Evolutionary conservation across 2,888 invertebrate species (phyloP), one percentile per base, ranked within the genome.

Genomic region (Embidobia sp.): DNA sequence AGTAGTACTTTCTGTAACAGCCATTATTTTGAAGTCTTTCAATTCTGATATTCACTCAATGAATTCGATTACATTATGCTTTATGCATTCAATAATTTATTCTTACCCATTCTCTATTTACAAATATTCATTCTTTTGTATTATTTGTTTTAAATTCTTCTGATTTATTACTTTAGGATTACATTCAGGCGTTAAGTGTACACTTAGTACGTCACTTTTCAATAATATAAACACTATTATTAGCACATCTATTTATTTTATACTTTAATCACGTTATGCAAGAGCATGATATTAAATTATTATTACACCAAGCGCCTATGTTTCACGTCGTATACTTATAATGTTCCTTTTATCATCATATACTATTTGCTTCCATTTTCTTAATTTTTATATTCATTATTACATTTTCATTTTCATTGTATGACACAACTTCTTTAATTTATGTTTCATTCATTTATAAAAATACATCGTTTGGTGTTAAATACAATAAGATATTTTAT

Each of bases 101-200:
- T 26, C 1, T 57, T 19, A 7, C 44, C 29, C 27, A n/a, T n/a
- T 55, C 27, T 55, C 2, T 35, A 4, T 18, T 40, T 1, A 15
- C 29, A n/a, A 3, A 8, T 44, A 27, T 27, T 46, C n/a, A 13
- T 46, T 66, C 10, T 5, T 44, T 6, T 29, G 5, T 35, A 19
- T 29, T 29, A 22, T 31, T 27, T 29, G 27, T 19, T 18, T 42
- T 7, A n/a, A 29, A 18, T 35, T 35, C 22, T 49, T 57, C 46
- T 46, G 6, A 19, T 53, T 55, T 49, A 46, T 11, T 27, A 37
- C 35, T 33, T 46, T 61, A 48, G 67, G 67, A 57, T 46, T 61
- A 53, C 40, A 31, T 63, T 64, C 61, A 35, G 72, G 64, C 64
- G 51, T 73, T 73, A 73, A 73, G 49, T 73, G 64, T 73, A 73